These are phyloP conservation scores for Osedax frankpressi DNA, from an alignment of 2,888 invertebrate genomes.

Conservation along the genomic window DNA sequence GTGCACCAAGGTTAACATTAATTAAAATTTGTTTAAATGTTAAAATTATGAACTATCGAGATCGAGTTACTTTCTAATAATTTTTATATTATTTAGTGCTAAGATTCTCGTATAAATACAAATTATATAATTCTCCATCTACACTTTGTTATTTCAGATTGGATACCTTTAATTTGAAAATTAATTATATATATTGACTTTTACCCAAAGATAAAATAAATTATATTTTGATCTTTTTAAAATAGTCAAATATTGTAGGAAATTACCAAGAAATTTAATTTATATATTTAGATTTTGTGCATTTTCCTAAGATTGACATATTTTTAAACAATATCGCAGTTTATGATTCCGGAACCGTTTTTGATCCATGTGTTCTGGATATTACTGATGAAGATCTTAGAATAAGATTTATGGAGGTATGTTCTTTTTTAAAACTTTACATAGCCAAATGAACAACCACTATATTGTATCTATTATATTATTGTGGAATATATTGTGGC, in stretches of 20 bases:
- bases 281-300: background rate
- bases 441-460: no score
- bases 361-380: slow-evolving; percentile 88
- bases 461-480: no score
- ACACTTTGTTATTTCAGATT: background rate
- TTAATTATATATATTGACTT: background rate
- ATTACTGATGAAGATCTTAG: slow-evolving; percentile 92
- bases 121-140: background rate
- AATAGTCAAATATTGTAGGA: background rate
- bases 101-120: background rate
- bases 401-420: slow-evolving; percentile 66
- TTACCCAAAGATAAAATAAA: background rate
- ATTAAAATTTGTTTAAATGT: background rate
- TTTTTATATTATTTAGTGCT: background rate
- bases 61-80: background rate
- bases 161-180: background rate
- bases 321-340: slow-evolving; percentile 53
- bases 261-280: background rate
- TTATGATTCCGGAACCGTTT: slow-evolving; percentile 94
- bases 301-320: background rate
- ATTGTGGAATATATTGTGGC: no score
- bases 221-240: background rate
- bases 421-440: slow-evolving; percentile 20
- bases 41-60: background rate
- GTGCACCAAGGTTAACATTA: slow-evolving; percentile 55